Conservation (phyloP, 2,888 invertebrate species). For the Ectobius pallidus region DNA sequence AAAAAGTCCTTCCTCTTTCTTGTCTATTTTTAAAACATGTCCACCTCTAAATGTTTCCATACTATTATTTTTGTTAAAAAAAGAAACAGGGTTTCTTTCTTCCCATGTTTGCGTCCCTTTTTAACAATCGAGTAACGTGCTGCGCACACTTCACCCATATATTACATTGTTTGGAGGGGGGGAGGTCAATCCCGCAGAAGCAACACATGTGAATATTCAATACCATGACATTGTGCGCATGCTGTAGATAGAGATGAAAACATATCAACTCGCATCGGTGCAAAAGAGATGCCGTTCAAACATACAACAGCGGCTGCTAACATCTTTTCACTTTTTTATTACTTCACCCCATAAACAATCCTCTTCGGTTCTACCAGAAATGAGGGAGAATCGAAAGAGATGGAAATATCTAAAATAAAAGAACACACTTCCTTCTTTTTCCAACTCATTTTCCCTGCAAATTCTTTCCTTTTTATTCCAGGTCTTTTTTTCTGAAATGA, state of each 20-base stretch:
- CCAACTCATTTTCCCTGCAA: background rate
- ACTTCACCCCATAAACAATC: background rate
- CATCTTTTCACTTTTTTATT: background rate
- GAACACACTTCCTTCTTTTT: background rate
- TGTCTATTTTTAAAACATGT: too few relatives aligned
- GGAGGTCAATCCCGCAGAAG: too few relatives aligned
- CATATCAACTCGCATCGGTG: background rate
- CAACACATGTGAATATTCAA: conserved; percentile 12
- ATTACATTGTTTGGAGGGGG: background rate
- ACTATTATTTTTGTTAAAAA: background rate
- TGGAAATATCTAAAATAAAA: conserved; percentile 6
- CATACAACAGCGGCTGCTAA: background rate
- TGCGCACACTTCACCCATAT: conserved; percentile 28
- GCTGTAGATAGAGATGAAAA: background rate
- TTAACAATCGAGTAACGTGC: conserved; percentile 15
- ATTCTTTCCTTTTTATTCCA: background rate
- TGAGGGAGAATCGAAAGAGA: conserved; percentile 1
- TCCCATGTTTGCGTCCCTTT: background rate
- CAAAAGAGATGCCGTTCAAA: background rate
- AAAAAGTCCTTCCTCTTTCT: too few relatives aligned
- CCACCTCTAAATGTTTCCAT: background rate
- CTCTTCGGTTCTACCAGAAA: too few relatives aligned
- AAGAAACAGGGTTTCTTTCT: background rate
- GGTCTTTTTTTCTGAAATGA: background rate
- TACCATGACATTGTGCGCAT: background rate